Percentiles rank a stretch among this genome's conserved stretches.
These are phyloP conservation scores for Hyles lineata DNA, from an alignment of 2,888 invertebrate species.

Conservation along the genomic window DNA sequence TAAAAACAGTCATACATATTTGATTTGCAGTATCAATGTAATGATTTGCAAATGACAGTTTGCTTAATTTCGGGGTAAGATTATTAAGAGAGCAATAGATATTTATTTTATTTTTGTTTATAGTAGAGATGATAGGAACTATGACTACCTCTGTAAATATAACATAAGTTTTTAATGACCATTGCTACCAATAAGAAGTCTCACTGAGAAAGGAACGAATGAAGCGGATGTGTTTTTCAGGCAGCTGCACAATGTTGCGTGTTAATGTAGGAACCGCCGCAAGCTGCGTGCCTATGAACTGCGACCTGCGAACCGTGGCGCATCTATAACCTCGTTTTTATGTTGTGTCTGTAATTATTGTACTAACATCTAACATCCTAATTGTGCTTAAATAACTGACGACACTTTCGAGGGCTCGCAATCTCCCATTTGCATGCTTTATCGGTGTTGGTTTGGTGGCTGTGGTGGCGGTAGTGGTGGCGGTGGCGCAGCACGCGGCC, in stretches of 20 bases:
- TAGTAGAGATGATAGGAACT: too few relatives aligned
- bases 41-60: too few relatives aligned
- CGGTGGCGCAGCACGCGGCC: neutral
- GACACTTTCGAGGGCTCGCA: neutral
- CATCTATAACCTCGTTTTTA: neutral
- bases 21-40: too few relatives aligned
- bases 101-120: too few relatives aligned
- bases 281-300: neutral
- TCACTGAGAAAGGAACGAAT: conserved; percentile 1
- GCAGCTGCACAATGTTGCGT: neutral
- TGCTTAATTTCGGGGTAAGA: too few relatives aligned
- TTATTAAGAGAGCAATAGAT: too few relatives aligned
- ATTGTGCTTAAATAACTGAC: neutral
- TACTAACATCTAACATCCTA: neutral
- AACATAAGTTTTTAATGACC: neutral
- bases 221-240: conserved; percentile 7
- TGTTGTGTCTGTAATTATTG: neutral
- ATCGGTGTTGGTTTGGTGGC: neutral
- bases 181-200: neutral
- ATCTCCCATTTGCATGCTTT: neutral
- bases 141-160: too few relatives aligned
- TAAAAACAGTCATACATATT: too few relatives aligned
- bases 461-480: neutral
- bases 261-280: neutral
- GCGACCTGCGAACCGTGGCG: neutral